Evolutionary conservation across 2,797 vertebrate species (phyloP).

Genomic region (Coracias cyanogaster): DNA sequence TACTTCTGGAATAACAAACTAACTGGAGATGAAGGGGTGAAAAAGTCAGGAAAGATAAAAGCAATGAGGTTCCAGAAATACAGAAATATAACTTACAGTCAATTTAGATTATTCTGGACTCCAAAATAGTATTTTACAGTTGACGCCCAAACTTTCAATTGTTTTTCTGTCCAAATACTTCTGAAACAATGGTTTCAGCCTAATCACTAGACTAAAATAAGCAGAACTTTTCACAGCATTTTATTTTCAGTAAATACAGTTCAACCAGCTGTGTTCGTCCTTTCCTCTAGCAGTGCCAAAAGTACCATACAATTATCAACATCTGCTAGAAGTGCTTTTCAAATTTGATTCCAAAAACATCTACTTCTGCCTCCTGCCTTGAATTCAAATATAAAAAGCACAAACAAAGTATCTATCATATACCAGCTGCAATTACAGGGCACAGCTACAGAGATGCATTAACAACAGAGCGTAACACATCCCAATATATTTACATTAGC

Average conservation of each 20-base stretch:
- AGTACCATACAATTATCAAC: conserved; percentile 38
- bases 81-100: not conserved
- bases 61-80: not conserved
- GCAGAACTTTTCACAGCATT: conserved; percentile 16
- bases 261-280: conserved; percentile 29
- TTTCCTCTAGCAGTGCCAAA: conserved; percentile 1
- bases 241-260: conserved; percentile 51
- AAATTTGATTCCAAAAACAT: conserved; percentile 20
- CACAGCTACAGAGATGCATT: not conserved
- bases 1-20: not conserved
- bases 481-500: not conserved
- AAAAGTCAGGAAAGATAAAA: not conserved
- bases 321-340: conserved; percentile 39
- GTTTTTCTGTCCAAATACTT: not conserved
- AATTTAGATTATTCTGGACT: conserved; percentile 38
- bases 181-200: not conserved
- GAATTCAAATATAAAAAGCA: conserved; percentile 38
- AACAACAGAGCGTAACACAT: not conserved
- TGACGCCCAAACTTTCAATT: not conserved
- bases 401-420: conserved; percentile 20
- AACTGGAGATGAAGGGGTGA: not conserved
- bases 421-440: not conserved
- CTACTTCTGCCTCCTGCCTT: conserved; percentile 8
- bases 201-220: conserved; percentile 4
- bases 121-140: conserved; percentile 24